These are phyloP conservation scores for Thomomys bottae DNA, from an alignment of 2,113 vertebrate species.

Conservation along the genomic window DNA sequence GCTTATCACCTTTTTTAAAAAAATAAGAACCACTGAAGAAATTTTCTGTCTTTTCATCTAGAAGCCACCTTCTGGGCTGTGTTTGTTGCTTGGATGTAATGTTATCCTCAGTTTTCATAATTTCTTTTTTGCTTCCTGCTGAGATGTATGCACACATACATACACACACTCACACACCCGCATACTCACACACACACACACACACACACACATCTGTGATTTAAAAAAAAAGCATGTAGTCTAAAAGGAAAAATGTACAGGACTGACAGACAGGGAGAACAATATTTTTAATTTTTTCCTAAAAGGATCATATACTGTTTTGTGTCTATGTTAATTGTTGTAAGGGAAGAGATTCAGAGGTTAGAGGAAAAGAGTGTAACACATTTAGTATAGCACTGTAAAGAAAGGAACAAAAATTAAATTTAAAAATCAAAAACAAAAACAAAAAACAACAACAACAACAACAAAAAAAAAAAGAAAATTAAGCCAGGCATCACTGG, in stretches of 20 bases:
- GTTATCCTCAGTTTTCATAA: not conserved
- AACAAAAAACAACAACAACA: no score
- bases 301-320: not conserved
- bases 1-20: not conserved
- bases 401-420: not conserved
- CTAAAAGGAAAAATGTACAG: constrained; percentile 1
- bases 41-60: not conserved
- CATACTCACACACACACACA: no score
- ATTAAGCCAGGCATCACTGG: no score
- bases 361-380: not conserved
- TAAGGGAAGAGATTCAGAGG: not conserved
- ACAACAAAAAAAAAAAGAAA: no score
- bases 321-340: not conserved
- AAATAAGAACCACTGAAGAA: not conserved
- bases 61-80: not conserved
- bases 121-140: not conserved
- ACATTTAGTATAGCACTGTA: not conserved
- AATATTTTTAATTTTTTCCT: constrained; percentile 13
- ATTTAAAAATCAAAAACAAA: not conserved
- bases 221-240: not conserved
- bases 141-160: no score
- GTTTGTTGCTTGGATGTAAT: not conserved
- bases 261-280: not conserved
- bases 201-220: not conserved
- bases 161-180: no score